Base-by-base conservation (phyloP, 2,797 vertebrate species). In the Hapalemur alaotrensis region DNA sequence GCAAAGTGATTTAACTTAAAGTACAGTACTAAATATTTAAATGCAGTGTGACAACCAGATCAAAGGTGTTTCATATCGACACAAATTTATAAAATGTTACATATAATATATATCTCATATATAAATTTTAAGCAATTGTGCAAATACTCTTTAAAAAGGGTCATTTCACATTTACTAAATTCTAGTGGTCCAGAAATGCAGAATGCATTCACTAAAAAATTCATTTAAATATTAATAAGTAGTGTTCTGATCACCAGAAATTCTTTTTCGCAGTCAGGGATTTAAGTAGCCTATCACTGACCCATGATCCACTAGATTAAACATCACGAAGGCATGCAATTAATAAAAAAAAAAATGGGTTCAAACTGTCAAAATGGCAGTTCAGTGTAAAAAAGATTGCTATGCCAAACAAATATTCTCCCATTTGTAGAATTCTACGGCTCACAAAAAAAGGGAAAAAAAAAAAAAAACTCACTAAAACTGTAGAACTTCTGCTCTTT, bases 91-190 rank as follows among this genome's bases (percentile, higher is more conserved):
- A 98, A 98, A 98, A 97, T 97, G 95, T 97, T 98, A 98, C 98
- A 98, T 98, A 98, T 98, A 98, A 97, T 97, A 98, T 98, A 98
- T 98, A 98, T 98, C 97, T 98, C 98, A 98, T 98, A 98, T 98
- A 99, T 98, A 98, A 98, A 98, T 98, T 97, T 98, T 98, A 98
- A 98, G 98, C 96, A 98, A 95, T 97, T 98, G 98, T 98, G 98
- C 98, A 99, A 98, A 98, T 98, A 98, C 95, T 98, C 98, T 98
- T 98, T 97, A 95, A 98, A 98, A 98, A 98, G 98, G 97, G 97
- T 98, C 97, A 98, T 98, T 99, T 99, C 98, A 99, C 98, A 99
- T 99, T 99, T 98, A 96, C 97, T 98, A 98, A 98, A 98, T 98
- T 98, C 98, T 99, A 99, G 98, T 99, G 98, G 98, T 98, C 98